Evolutionary conservation across 2,888 invertebrate genomes (phyloP), one percentile per base, ranked within the genome.

Genomic region (Sinodicranocentrus sp.): DNA sequence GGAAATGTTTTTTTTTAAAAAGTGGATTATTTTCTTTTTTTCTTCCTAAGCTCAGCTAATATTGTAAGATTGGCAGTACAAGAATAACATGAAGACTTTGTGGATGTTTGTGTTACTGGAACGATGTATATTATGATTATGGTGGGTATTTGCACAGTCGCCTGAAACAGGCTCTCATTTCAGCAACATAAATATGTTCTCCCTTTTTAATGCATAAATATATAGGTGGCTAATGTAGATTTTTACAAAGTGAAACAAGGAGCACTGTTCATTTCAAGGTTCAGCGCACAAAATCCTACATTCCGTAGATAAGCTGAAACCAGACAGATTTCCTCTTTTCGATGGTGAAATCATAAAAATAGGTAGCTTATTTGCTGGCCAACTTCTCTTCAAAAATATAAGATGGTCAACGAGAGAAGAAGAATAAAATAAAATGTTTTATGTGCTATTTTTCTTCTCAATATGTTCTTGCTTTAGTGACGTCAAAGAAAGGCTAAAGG

Each of bases 231-330:
- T n/a, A n/a, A n/a, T n/a, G n/a, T n/a, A n/a, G n/a, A n/a, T n/a
- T n/a, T n/a, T n/a, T n/a, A n/a, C n/a, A 39, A 17, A 65, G 10
- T 17, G 19, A 23, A 63, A 63, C 15, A 63, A 63, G 26, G 19
- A 44, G 25, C 48, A 71, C n/a, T 63, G 48, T 67, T 77, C 26
- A 43, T 67, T 68, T 80, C 75, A 75, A 48, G 82, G 61, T 82
- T 75, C 73, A 82, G 82, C 76, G 75, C 75, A 48, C 82, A 82
- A 48, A 82, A 82, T 70, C 82, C 75, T 75, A 54, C 76, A 76
- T 72, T 72, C 72, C 72, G n/a, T 15, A 63, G 71, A 80, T 72
- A 80, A 68, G 25, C 52, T 65, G 65, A 79, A 82, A 82, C 82
- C 72, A 67, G 73, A 68, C 73, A 72, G 73, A 68, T 73, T 82